phyloP scores from a whole-genome alignment of 1,140 invertebrate genomes.

The Polypedilum pembai region DNA sequence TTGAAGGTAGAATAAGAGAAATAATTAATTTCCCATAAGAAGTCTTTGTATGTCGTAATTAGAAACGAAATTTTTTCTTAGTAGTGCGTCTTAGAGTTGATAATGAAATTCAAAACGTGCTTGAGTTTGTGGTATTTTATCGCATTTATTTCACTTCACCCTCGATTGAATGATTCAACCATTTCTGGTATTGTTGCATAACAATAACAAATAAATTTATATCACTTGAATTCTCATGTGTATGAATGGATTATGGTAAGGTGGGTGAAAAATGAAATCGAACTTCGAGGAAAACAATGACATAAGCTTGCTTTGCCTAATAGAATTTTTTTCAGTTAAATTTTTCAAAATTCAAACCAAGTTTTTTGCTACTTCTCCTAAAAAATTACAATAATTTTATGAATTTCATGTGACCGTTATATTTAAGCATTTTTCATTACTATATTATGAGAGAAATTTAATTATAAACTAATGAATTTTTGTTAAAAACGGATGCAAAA shows the following conservation, averaged over 20 bases:
- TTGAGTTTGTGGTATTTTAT: not conserved
- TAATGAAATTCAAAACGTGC: constrained; percentile 12
- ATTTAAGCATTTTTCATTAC: too few relatives aligned
- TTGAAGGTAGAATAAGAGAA: not conserved
- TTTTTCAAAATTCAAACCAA: too few relatives aligned
- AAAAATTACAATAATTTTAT: too few relatives aligned
- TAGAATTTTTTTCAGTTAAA: too few relatives aligned
- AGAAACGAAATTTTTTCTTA: constrained; percentile 6
- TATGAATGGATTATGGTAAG: not conserved
- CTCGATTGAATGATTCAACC: too few relatives aligned
- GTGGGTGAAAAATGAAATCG: constrained; percentile 2
- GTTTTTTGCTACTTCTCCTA: too few relatives aligned
- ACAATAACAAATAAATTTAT: constrained; percentile 14
- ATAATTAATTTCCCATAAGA: not conserved
- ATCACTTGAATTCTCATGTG: not conserved
- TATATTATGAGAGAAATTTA: too few relatives aligned
- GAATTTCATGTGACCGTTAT: too few relatives aligned
- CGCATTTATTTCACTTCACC: too few relatives aligned
- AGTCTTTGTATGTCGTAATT: not conserved
- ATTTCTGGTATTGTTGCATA: not conserved
- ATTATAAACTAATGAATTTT: too few relatives aligned
- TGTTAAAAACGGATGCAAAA: too few relatives aligned
- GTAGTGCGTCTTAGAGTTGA: not conserved
- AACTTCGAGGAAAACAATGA: not conserved
- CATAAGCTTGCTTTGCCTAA: too few relatives aligned